Base-by-base conservation (phyloP, 2,888 invertebrate species). In the Tiphia femorata region DNA sequence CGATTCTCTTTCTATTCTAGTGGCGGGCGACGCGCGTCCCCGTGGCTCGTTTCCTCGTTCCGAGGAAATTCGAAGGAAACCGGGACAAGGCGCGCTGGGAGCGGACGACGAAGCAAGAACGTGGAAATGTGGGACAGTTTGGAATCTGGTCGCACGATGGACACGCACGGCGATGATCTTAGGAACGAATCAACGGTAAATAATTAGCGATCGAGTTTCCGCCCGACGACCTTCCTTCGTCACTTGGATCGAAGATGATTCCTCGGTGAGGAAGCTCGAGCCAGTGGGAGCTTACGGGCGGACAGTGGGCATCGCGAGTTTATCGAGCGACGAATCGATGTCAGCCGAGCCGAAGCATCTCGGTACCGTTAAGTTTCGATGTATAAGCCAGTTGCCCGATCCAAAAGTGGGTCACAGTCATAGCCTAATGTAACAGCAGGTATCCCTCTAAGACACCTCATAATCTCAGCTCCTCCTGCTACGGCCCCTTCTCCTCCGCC, bases 291-390 rank as follows among this genome's bases (percentile, higher is more conserved):
- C 33, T 14, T 33, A n/a, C 5, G 8, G 29, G 30, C n/a, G 17
- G 19, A 29, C 40, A 54, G 25, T 35, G 38, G 30, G 42, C 19
- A 27, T 61, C 43, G 17, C 41, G 30, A 25, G 17, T 19, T 70
- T 70, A 70, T 58, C 67, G 67, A 57, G 30, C 55, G 60, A 67
- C 62, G 79, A 80, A 81, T 80, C 73, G 77, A 78, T 81, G 81
- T 77, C 80, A 79, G 67, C 54, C 73, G 68, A 66, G 73, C 64
- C 72, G 64, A 73, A 75, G 76, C 73, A 76, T 78, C 73, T 70
- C 59, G 68, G 79, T 82, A 81, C 82, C 83, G 83, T 82, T 82
- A 82, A 74, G 76, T 77, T 81, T 79, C 76, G 73, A 78, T 76
- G 79, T 81, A 78, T 77, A 77, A 78, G 78, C 77, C 77, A 77